Evolutionary conservation across 2,113 vertebrate species (phyloP), one percentile per base, ranked within the genome.

Genomic region (Tachysurus fulvidraco): DNA sequence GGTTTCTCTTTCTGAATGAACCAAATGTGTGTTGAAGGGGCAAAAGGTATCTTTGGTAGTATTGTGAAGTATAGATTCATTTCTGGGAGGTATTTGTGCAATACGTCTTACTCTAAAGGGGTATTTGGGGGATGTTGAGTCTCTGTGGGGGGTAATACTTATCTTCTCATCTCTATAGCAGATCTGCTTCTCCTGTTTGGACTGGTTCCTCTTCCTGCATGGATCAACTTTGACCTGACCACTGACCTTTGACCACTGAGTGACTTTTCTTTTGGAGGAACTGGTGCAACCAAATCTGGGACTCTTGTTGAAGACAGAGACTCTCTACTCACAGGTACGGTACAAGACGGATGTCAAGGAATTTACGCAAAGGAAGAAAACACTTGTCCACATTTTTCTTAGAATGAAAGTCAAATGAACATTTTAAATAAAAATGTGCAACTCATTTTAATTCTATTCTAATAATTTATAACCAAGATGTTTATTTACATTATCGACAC

Each of bases 271-370:
- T 46, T 5, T 17, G 84, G 78, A 13, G 81, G 86, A 81, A 79
- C 2, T 41, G 30, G 69, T 2, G 4, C 28, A 54, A 65, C 65
- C 81, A 44, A 73, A 52, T 41, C 30, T 46, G 36, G 9, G 19
- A 81, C 36, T 46, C 28, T 28, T 21, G 62, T 69, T 73, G 30
- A 44, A 25, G 36, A 21, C 23, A 59, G 77, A 86, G 50, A 13
- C 76, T n/a, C 54, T 71, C 60, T 74, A 54, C 41, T 16, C 28
- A 52, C 88, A 89, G 89, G 89, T 88, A 90, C 5, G 9, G 57
- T 30, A 44, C 57, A 57, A 54, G 25, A 30, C 21, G 7, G 12
- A 10, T n/a, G 21, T 13, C 23, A 52, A 76, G 44, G 41, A 76
- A 76, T 50, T 76, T 76, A 25, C 5, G 5, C 21, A 76, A 25